Percentiles rank a stretch among this genome's conserved stretches.
These are phyloP conservation scores for Nemopilema nomurai DNA, from an alignment of 30 jellyfish, hydroid and myxozoan genomes.

Conservation along the genomic window DNA sequence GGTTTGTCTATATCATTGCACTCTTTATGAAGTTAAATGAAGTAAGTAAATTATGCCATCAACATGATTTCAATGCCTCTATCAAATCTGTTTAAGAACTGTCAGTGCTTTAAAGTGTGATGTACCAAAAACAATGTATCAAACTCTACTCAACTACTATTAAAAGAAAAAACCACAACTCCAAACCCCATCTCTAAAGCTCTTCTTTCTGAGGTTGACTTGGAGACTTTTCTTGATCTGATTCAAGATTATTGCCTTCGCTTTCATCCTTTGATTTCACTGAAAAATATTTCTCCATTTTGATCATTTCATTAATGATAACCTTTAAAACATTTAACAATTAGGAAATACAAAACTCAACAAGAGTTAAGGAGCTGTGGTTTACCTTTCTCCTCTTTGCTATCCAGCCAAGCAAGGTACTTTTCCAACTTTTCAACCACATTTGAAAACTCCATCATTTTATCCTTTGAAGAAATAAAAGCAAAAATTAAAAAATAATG, in stretches of 20 bases:
- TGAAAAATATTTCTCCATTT: neutral
- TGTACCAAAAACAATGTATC: no score
- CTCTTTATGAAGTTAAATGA: no score
- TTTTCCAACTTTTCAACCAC: slow-evolving; percentile 11
- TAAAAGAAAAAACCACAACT: neutral
- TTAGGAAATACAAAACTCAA: neutral
- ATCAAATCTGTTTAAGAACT: no score
- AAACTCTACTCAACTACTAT: no score
- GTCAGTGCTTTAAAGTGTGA: no score
- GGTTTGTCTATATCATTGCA: no score
- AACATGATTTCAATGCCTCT: no score
- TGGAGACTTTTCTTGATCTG: neutral
- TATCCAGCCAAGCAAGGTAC: slow-evolving; percentile 49
- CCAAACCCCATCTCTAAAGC: neutral
- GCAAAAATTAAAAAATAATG: neutral
- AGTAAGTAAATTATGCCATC: no score
- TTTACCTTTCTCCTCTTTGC: slow-evolving; percentile 15
- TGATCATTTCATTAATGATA: neutral
- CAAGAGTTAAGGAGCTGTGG: neutral
- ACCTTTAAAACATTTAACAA: neutral
- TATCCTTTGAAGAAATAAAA: neutral
- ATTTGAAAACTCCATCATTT: neutral
- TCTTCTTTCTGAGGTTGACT: neutral
- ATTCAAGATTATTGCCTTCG: neutral
- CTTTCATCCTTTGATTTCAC: neutral